A percentile compares a stretch with the other conserved stretches of the same genome.
Conservation (phyloP, 1,140 invertebrate genomes). For the Eciton burchellii region DNA sequence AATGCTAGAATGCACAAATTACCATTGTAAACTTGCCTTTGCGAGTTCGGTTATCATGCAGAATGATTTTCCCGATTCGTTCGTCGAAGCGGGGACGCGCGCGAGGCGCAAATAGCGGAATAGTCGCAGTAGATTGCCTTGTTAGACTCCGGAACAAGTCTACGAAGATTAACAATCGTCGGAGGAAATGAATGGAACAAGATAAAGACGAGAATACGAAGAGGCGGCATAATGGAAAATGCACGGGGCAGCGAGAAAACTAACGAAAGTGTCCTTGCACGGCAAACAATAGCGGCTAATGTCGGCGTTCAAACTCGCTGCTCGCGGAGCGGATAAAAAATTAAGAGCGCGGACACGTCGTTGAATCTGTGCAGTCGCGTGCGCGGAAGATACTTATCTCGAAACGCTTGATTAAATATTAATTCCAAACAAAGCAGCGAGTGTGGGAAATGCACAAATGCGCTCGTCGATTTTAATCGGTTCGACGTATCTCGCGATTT, state of each 20-base stretch:
- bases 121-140: slow-evolving; percentile 59
- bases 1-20: slow-evolving; percentile 43
- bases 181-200: slow-evolving; percentile 47
- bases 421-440: neutral
- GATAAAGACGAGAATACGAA: slow-evolving; percentile 53
- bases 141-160: slow-evolving; percentile 57
- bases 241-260: slow-evolving; percentile 29
- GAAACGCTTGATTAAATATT: neutral
- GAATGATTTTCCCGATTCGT: slow-evolving; percentile 64
- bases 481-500: no score
- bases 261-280: slow-evolving; percentile 32
- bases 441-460: no score
- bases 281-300: neutral
- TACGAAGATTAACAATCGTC: slow-evolving; percentile 60
- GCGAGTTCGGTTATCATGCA: slow-evolving; percentile 48
- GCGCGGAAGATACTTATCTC: neutral
- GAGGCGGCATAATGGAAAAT: slow-evolving; percentile 45
- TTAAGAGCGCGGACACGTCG: neutral
- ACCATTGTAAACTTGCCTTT: slow-evolving; percentile 53
- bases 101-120: slow-evolving; percentile 45
- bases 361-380: neutral
- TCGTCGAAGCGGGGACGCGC: slow-evolving; percentile 23
- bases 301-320: slow-evolving; percentile 4
- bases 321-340: neutral
- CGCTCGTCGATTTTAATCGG: no score